Percentiles rank a stretch among this genome's conserved stretches.
Evolutionary conservation across 2,888 invertebrate genomes (phyloP).

Genomic region (Pterostichus madidus): DNA sequence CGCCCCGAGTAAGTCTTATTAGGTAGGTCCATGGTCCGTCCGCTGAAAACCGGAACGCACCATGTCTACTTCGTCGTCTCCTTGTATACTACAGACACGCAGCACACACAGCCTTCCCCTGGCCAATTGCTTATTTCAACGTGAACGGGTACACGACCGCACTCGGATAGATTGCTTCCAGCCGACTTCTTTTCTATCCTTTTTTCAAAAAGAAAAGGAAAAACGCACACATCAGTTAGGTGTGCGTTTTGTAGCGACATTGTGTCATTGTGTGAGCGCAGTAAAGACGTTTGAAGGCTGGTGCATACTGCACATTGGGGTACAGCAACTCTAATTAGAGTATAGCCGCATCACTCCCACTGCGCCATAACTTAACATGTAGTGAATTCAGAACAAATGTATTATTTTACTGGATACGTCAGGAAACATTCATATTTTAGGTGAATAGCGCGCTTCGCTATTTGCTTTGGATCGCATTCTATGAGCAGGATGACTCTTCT

Average conservation of each 20-base stretch:
- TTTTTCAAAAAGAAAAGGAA: constrained; percentile 36
- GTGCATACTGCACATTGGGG: background rate
- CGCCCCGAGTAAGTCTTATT: constrained; percentile 69
- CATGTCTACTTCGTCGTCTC: background rate
- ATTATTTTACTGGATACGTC: too few species aligned
- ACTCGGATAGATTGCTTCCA: constrained; percentile 62
- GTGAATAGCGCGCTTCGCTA: too few species aligned
- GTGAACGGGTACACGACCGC: constrained; percentile 59
- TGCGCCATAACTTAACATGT: constrained; percentile 13
- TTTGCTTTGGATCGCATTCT: too few species aligned
- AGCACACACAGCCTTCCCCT: background rate
- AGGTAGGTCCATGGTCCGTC: constrained; percentile 67
- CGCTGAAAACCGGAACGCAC: constrained; percentile 55
- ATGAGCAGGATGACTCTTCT: constrained; percentile 3
- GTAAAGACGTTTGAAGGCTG: background rate
- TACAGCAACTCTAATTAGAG: constrained; percentile 2
- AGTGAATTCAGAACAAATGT: too few species aligned
- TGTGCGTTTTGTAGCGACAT: background rate
- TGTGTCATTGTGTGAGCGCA: background rate
- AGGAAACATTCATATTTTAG: too few species aligned
- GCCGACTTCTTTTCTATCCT: constrained; percentile 53
- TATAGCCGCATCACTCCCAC: background rate
- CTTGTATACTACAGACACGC: background rate
- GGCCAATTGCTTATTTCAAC: constrained; percentile 61
- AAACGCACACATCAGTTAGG: constrained; percentile 20